Base-by-base conservation (phyloP, 1,140 invertebrate species). In the Mamestra configurata region DNA sequence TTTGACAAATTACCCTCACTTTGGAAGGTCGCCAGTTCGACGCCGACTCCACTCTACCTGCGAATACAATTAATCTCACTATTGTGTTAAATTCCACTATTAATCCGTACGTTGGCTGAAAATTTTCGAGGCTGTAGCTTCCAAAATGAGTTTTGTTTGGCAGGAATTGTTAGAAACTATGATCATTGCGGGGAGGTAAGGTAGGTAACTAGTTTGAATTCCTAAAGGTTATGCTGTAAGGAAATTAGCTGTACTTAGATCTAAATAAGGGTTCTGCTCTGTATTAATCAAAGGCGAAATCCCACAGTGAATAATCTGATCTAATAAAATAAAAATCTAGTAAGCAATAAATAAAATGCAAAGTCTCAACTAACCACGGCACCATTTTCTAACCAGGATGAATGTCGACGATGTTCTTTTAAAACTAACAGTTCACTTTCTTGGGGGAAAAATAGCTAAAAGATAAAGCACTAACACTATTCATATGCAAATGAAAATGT, bases 21-120 rank as follows among this genome's bases (percentile, higher is more conserved):
- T 66, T 80, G 79, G 71, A 68, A 80, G 71, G 79, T 75, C 71
- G 79, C 70, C 79, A 80, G 71, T 80, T 75, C 79, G 57, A 75
- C 46, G 46, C 27, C 61, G 46, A 35, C 27, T 68, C 71, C 24
- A 31, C 46, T 31, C 53, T 59, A 70, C 49, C 66, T 78, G 77
- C 31, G 76, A 64, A 76, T 53, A 68, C 51, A 59, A 79, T 79
- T 79, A 72, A 79, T 79, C 77, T 71, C 55, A 43, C 37, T 76
- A 79, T 79, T 79, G 77, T 72, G 51, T 72, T 79, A 71, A 71
- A 79, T 72, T 59, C 27, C 22, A 49, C 51, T 37, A 77, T 71
- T 71, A 71, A 79, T 79, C 53, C 49, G n/a, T 53, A 40, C 51
- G 40, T 46, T 13, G 46, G 20, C 55, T 40, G 73, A 27, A 64